Base-by-base conservation (phyloP, 2,888 invertebrate genomes). In the Pheosia gnoma region DNA sequence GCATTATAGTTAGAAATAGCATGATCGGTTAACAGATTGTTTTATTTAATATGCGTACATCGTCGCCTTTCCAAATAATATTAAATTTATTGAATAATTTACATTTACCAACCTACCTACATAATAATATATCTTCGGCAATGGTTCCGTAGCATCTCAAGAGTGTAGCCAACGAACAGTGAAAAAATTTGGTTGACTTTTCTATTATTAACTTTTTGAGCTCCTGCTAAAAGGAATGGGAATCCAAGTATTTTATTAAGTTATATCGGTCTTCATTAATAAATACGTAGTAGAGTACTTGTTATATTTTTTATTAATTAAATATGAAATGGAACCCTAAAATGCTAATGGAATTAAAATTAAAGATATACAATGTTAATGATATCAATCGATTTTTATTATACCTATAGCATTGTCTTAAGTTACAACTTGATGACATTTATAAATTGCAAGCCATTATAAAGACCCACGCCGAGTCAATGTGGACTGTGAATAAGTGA, bases 401-500 rank as follows among this genome's bases (percentile, higher is more conserved):
- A 37, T 53, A 53, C 25, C 25, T 53, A 37, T 53, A 37, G 53
- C 37, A 53, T 11, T 53, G 53, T 53, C 9, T 53, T 37, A 52
- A 8, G 36, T 53, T 53, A 37, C 11, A 38, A 53, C 37, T 55
- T 13, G 55, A 39, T 55, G 55, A 13, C 55, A 55, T 39, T 13
- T 10, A 55, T 11, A 39, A 39, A 55, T 55, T 39, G 55, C 39
- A 39, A 39, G 6, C 39, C 39, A 55, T 55, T 55, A 55, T 39
- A 55, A 7, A n/a, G 8, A n/a, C 55, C 55, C 55, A 55, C 55
- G 39, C 39, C 4, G 39, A n/a, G 55, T 39, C 55, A 1, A 54
- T 54, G 38, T 54, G 5, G 7, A 13, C 39, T 39, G 55, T 55
- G 55, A 55, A 54, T 54, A 54, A 54, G 38, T 54, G 38, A 54